These are phyloP conservation scores for Ceramica pisi DNA, from an alignment of 2,888 invertebrate genomes.

Conservation along the genomic window DNA sequence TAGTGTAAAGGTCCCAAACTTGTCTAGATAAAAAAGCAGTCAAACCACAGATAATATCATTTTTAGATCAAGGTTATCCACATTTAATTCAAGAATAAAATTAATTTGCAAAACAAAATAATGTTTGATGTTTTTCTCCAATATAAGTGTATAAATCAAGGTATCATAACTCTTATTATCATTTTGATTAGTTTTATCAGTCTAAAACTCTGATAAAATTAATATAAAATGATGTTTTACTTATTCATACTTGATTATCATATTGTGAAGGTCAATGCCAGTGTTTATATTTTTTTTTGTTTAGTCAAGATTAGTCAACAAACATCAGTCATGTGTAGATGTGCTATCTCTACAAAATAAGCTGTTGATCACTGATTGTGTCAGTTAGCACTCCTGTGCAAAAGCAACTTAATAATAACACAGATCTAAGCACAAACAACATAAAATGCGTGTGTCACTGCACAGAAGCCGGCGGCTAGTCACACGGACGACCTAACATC, in stretches of 20 bases:
- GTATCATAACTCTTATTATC: constrained; percentile 1
- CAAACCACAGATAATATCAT: constrained; percentile 1
- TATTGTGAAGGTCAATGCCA: constrained; percentile 47
- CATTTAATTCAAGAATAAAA: background rate
- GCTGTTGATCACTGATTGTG: constrained; percentile 18
- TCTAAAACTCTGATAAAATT: constrained; percentile 32
- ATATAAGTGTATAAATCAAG: constrained; percentile 12
- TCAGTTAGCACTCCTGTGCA: constrained; percentile 21
- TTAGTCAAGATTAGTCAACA: constrained; percentile 54
- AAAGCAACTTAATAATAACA: constrained; percentile 51
- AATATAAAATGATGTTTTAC: constrained; percentile 34
- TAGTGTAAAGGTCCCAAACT: constrained; percentile 41
- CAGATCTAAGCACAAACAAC: constrained; percentile 61
- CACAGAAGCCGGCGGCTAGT: constrained; percentile 72
- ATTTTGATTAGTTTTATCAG: constrained; percentile 35
- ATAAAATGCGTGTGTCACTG: constrained; percentile 65
- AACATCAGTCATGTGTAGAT: constrained; percentile 22
- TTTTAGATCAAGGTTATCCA: constrained; percentile 45
- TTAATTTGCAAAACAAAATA: constrained; percentile 45
- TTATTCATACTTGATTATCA: constrained; percentile 37
- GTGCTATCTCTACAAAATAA: constrained; percentile 39
- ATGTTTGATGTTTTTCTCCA: background rate
- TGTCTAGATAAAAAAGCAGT: constrained; percentile 30
- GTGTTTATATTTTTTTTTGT: constrained; percentile 65
- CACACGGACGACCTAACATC: constrained; percentile 74